Evolutionary conservation across 2,797 vertebrate species (phyloP).

Genomic region (Oreonectes daqikongensis): DNA sequence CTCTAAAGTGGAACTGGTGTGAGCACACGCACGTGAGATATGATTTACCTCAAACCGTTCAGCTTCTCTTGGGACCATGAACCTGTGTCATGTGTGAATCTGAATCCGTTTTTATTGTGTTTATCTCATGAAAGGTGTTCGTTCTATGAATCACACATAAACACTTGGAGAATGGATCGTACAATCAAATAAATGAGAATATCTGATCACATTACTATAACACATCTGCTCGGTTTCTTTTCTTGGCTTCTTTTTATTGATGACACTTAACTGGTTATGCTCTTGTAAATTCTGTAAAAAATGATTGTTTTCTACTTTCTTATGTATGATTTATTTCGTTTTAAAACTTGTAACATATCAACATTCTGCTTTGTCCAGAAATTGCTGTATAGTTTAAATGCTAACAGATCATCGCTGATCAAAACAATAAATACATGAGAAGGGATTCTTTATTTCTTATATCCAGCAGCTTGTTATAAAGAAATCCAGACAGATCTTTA

Average conservation of each 20-base stretch:
- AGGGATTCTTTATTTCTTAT: not conserved
- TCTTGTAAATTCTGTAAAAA: slow-evolving; percentile 74
- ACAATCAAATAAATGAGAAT: too few relatives aligned
- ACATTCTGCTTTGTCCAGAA: slow-evolving; percentile 34
- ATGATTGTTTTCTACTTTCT: slow-evolving; percentile 54
- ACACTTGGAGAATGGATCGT: too few relatives aligned
- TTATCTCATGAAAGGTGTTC: too few relatives aligned
- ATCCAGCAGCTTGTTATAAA: not conserved
- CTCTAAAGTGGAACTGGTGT: slow-evolving; percentile 94
- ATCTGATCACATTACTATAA: too few relatives aligned
- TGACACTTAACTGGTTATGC: slow-evolving; percentile 38
- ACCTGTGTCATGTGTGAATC: too few relatives aligned
- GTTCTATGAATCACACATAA: too few relatives aligned
- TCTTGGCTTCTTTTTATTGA: slow-evolving; percentile 14
- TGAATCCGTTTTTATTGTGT: too few relatives aligned
- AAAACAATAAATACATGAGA: not conserved
- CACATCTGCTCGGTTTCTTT: not conserved
- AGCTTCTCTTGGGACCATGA: too few relatives aligned
- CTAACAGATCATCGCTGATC: slow-evolving; percentile 45
- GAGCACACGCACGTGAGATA: slow-evolving; percentile 52
- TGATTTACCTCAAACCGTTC: too few relatives aligned
- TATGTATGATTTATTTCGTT: slow-evolving; percentile 70
- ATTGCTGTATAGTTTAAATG: slow-evolving; percentile 51
- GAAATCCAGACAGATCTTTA: not conserved
- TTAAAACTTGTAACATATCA: slow-evolving; percentile 57